Percentiles rank a stretch among this genome's conserved stretches.
phyloP scores from a whole-genome alignment of 2,113 vertebrate genomes.

The Notiomystis cincta region DNA sequence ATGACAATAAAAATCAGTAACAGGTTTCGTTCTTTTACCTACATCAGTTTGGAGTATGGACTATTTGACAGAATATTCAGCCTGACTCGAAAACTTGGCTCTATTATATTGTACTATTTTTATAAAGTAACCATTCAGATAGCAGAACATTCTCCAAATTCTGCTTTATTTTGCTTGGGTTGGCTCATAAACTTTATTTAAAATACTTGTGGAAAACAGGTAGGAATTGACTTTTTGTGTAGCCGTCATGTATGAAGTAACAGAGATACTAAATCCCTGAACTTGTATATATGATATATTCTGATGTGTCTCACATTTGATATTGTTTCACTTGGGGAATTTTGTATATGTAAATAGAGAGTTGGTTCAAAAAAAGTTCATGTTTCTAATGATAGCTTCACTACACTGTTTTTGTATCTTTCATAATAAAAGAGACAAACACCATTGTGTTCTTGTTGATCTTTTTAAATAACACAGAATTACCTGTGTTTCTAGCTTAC shows the following conservation, averaged over 20 bases:
- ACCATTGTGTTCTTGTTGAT: neutral
- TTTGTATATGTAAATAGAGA: conserved; percentile 72
- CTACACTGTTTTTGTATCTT: conserved; percentile 64
- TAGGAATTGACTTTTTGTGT: neutral
- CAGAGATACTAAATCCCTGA: conserved; percentile 28
- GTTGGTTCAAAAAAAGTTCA: conserved; percentile 40
- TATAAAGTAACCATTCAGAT: neutral
- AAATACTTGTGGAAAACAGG: neutral
- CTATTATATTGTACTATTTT: neutral
- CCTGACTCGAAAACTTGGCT: neutral
- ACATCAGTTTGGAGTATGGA: neutral
- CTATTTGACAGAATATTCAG: neutral
- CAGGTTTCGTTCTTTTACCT: neutral
- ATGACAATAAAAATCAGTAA: neutral
- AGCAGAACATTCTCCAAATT: neutral
- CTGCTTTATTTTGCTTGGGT: neutral
- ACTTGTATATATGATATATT: conserved; percentile 52
- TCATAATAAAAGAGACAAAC: conserved; percentile 67
- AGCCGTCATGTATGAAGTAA: conserved; percentile 14
- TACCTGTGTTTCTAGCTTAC: neutral
- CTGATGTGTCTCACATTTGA: conserved; percentile 74
- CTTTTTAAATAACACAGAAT: neutral
- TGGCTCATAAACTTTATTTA: neutral
- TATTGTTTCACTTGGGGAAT: conserved; percentile 76
- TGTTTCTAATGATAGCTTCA: conserved; percentile 23